Conservation (phyloP, 1,140 invertebrate species). For the Cotesia vestalis region DNA sequence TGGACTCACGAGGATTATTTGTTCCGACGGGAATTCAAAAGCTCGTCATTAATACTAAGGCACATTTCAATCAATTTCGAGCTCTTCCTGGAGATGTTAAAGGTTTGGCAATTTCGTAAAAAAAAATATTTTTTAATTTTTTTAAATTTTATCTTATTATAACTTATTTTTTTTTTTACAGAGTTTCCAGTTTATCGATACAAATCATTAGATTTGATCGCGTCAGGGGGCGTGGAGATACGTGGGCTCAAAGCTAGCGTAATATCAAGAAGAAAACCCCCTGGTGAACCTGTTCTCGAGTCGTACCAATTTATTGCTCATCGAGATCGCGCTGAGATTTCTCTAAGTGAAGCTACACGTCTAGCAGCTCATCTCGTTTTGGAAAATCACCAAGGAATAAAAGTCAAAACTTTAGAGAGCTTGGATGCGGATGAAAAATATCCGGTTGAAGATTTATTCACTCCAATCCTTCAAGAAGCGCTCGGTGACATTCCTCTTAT, state of each 20-base stretch:
- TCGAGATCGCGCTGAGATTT: conserved; percentile 46
- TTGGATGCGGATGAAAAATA: conserved; percentile 66
- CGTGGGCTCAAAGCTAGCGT: conserved; percentile 82
- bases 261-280: conserved; percentile 74
- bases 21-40: conserved; percentile 87
- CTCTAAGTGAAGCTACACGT: conserved; percentile 65
- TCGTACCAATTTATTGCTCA: conserved; percentile 76
- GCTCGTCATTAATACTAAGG: conserved; percentile 79
- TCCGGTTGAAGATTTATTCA: conserved; percentile 59
- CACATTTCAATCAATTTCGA: conserved; percentile 68
- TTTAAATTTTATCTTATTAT: conserved; percentile 17
- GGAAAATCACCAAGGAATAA: conserved; percentile 77
- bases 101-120: conserved; percentile 41
- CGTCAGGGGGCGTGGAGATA: conserved; percentile 84
- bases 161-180: conserved; percentile 37
- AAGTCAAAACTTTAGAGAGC: conserved; percentile 79
- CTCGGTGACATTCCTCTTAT: conserved; percentile 73
- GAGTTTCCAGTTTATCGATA: conserved; percentile 65
- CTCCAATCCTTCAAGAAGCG: conserved; percentile 67
- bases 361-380: conserved; percentile 76
- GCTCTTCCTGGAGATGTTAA: conserved; percentile 54
- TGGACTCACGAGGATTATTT: conserved; percentile 78
- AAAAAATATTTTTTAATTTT: not conserved
- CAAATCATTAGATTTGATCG: conserved; percentile 59
- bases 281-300: conserved; percentile 75